phyloP scores from a whole-genome alignment of 2,888 invertebrate genomes.

The Platycnemis pennipes region DNA sequence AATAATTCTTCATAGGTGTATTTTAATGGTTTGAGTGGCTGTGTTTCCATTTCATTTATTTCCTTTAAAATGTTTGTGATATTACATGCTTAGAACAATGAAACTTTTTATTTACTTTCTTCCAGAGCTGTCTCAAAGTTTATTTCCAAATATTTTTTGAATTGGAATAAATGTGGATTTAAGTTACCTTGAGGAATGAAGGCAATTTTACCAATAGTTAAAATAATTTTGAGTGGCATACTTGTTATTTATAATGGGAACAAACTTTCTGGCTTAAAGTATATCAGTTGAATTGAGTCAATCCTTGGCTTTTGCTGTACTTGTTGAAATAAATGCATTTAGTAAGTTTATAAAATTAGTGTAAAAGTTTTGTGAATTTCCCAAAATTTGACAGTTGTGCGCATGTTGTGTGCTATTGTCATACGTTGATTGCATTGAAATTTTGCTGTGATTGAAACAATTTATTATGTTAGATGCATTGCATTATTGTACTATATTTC shows the following conservation, averaged over 20 bases:
- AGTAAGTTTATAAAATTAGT: background rate
- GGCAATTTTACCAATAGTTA: background rate
- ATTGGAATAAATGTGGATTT: background rate
- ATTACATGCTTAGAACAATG: background rate
- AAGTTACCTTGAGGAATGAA: background rate
- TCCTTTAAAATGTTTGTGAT: background rate
- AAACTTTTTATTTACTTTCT: background rate
- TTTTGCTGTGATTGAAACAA: constrained; percentile 13
- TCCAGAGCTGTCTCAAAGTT: background rate
- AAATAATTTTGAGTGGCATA: background rate
- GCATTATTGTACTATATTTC: too few relatives aligned
- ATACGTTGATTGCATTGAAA: background rate
- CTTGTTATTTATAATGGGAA: background rate
- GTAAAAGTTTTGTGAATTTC: background rate
- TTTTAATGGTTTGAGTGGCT: background rate
- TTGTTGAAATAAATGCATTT: background rate
- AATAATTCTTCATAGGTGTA: background rate
- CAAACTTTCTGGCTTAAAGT: background rate
- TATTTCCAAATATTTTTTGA: background rate
- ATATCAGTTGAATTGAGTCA: constrained; percentile 19
- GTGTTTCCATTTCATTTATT: constrained; percentile 17
- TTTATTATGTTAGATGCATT: background rate
- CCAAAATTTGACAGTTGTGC: background rate
- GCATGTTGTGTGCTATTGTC: background rate
- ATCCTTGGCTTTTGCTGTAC: background rate